Evolutionary conservation across 2,113 vertebrate species (phyloP), one percentile per base, ranked within the genome.

Genomic region (Macrotis lagotis): DNA sequence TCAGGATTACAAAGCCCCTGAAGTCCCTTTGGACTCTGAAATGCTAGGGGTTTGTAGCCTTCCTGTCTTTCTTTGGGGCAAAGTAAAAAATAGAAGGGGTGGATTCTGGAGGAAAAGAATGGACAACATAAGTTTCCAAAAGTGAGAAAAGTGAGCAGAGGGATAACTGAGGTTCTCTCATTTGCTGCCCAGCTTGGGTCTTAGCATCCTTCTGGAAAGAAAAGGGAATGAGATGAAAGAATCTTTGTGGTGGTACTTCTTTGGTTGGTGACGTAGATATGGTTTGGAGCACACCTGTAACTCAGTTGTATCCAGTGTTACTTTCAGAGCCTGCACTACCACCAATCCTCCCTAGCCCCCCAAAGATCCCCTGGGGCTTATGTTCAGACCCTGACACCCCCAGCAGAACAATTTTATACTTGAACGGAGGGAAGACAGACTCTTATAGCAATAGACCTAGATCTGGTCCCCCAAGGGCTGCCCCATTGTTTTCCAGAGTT

Each of bases 401-500:
- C 55, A 37, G 55, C 28, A 66, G 55, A 55, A 66, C 55, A 59
- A 59, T 59, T 11, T 37, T 37, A 59, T 11, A 3, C 55, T 59
- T 28, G 10, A 11, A 9, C 4, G 2, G 59, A 22, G 37, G 66
- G 37, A 14, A 66, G 50, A 83, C 14, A 44, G 12, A n/a, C 14
- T n/a, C 59, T 74, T 16, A 59, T 59, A 59, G 55, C 28, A 31
- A 59, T 31, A 59, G 55, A 59, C 55, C 55, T 59, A 31, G 55
- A 31, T 59, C 28, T 31, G 0, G 4, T 22, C 66, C 37, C 3
- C 66, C 96, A 99, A 98, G 31, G 99, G 98, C 96, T 99, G 98
- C 0, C 95, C 89, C 0, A 99, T 99, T 0, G 90, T 98, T 95
- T 97, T 0, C 99, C 98, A 2, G 99, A 97, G 9, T 8, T 14